These are phyloP conservation scores for Glyptemys insculpta DNA, from an alignment of 2,797 vertebrate species.

Conservation along the genomic window DNA sequence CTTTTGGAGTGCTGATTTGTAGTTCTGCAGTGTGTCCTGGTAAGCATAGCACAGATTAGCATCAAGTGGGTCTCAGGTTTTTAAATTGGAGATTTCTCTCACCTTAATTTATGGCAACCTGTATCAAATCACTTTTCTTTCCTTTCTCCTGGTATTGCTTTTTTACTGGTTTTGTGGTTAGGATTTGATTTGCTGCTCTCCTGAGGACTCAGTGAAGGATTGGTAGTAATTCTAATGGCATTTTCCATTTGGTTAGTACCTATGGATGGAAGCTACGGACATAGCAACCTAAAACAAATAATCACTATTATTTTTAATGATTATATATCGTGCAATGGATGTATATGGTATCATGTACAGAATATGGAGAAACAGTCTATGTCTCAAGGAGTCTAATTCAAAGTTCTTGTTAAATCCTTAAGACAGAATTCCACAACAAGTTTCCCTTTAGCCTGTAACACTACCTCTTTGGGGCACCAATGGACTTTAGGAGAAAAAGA, in stretches of 20 bases:
- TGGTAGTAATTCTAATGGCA: background rate
- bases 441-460: background rate
- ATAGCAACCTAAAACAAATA: background rate
- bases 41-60: background rate
- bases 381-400: background rate
- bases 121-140: background rate
- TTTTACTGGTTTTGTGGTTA: background rate
- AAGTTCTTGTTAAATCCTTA: background rate
- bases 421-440: background rate
- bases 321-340: background rate
- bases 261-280: background rate
- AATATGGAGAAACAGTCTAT: background rate
- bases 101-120: background rate
- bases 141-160: background rate
- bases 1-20: background rate
- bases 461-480: background rate
- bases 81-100: slow-evolving; percentile 11
- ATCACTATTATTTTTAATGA: background rate
- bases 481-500: slow-evolving; percentile 17
- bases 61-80: background rate
- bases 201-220: background rate
- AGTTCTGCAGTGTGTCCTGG: background rate
- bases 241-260: background rate
- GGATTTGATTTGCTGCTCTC: background rate
- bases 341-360: background rate